Conservation (phyloP, 2,888 invertebrate species). For the Lochmaea capreae region DNA sequence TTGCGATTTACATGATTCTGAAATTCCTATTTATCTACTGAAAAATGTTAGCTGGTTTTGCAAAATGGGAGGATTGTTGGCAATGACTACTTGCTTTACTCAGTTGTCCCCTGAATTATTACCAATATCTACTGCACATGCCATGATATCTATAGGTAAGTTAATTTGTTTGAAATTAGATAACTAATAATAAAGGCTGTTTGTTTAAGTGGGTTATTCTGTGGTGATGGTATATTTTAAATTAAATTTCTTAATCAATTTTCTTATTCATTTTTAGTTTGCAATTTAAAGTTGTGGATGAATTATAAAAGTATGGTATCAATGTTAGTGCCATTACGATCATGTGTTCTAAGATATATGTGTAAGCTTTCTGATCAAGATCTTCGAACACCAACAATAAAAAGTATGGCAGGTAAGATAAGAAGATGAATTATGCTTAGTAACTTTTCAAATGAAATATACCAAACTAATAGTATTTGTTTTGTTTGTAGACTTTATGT, state of each 20-base stretch:
- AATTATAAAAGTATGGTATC: slow-evolving; percentile 92
- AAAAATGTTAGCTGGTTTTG: slow-evolving; percentile 95
- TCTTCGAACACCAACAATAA: slow-evolving; percentile 86
- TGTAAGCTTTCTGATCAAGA: slow-evolving; percentile 93
- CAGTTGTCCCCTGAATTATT: slow-evolving; percentile 77
- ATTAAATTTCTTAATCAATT: not conserved
- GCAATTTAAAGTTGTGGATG: slow-evolving; percentile 93
- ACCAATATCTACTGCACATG: slow-evolving; percentile 90
- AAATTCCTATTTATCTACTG: slow-evolving; percentile 89
- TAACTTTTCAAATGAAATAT: not conserved
- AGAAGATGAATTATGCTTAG: not conserved
- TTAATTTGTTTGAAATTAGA: not conserved
- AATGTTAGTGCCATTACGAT: slow-evolving; percentile 87
- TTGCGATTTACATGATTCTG: slow-evolving; percentile 94
- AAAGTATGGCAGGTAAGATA: slow-evolving; percentile 87
- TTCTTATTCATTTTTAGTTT: slow-evolving; percentile 68
- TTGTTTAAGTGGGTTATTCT: too few species aligned
- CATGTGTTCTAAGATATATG: slow-evolving; percentile 91
- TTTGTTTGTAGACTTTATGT: slow-evolving; percentile 82
- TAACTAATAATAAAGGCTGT: too few species aligned
- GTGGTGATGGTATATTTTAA: not conserved
- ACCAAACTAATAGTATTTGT: not conserved
- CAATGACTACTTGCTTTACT: slow-evolving; percentile 89
- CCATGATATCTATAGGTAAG: slow-evolving; percentile 82
- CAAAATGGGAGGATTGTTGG: slow-evolving; percentile 88